Evolutionary conservation across 2,888 invertebrate species (phyloP).

Genomic region (Dasysyrphus albostriatus): DNA sequence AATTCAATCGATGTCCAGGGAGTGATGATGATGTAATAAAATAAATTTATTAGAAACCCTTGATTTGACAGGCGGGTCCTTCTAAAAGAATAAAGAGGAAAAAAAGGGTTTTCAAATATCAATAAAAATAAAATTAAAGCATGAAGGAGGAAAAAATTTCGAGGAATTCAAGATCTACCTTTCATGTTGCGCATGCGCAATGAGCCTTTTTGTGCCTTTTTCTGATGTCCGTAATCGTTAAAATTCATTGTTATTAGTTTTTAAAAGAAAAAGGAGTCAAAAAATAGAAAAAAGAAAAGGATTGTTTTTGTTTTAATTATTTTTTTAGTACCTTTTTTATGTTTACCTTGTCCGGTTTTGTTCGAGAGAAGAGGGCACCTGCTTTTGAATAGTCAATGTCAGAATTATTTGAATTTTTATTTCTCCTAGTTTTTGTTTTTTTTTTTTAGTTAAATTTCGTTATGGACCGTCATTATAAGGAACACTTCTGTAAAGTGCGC

Average conservation of each 20-base stretch:
- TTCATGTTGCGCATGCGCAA: slow-evolving; percentile 68
- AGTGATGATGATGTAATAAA: slow-evolving; percentile 74
- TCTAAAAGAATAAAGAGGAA: neutral
- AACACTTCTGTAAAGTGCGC: slow-evolving; percentile 28
- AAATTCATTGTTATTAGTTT: slow-evolving; percentile 51
- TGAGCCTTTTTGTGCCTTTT: slow-evolving; percentile 43
- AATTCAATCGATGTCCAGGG: slow-evolving; percentile 61
- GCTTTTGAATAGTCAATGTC: slow-evolving; percentile 36
- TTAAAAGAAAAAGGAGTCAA: slow-evolving; percentile 11
- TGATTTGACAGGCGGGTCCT: slow-evolving; percentile 66
- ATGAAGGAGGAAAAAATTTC: slow-evolving; percentile 22
- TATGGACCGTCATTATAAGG: slow-evolving; percentile 26
- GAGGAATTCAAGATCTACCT: slow-evolving; percentile 46
- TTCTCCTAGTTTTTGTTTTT: neutral
- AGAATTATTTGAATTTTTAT: slow-evolving; percentile 30
- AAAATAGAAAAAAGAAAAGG: slow-evolving; percentile 30
- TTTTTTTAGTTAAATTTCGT: slow-evolving; percentile 8
- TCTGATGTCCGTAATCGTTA: slow-evolving; percentile 39
- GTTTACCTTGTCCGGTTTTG: slow-evolving; percentile 7
- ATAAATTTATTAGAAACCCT: slow-evolving; percentile 67
- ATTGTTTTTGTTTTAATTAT: slow-evolving; percentile 61
- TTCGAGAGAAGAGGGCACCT: slow-evolving; percentile 49
- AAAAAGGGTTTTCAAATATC: slow-evolving; percentile 35
- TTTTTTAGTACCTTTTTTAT: slow-evolving; percentile 20
- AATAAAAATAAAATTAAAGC: slow-evolving; percentile 41